Base-by-base conservation (phyloP, 2,113 vertebrate genomes). In the Gorsachius goisagi region DNA sequence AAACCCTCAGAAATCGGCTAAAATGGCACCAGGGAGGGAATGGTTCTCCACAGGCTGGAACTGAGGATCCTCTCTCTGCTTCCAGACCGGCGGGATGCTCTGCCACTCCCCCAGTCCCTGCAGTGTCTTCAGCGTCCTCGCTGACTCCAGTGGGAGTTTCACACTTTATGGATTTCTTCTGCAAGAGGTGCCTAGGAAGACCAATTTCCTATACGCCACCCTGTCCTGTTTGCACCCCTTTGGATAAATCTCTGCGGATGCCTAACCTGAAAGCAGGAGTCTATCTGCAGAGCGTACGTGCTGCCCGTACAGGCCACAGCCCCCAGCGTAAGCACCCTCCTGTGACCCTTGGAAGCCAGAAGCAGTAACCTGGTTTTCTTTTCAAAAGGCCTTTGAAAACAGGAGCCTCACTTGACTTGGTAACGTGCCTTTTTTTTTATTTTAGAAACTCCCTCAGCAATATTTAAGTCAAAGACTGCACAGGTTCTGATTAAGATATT, bases 121-220 rank as follows among this genome's bases (percentile, higher is more conserved):
- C 58, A 60, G 62, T 23, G 15, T 17, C 69, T 50, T 24, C 44
- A 15, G 15, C 1, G 0, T 20, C 68, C 60, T 47, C 6, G 1
- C 83, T 82, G 77, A 37, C 74, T 89, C 55, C 66, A 15, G 7
- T 1, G 1, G 15, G n/a, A 59, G 9, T 64, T 84, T 63, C 28
- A 41, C 27, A 20, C 32, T 22, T 41, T 7, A 23, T 22, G 8
- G 56, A 35, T 82, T 79, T 56, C 49, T 56, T 75, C 23, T 26
- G 33, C 35, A n/a, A 47, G 56, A 50, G 12, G 17, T 56, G 16
- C 22, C 49, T 14, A 5, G 55, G 33, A 89, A 69, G 60, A 62
- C 52, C 50, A 6, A 5, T 71, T 56, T 45, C 59, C 41, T 24
- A 3, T 3, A 7, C 6, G 24, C 50, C 30, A 8, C 28, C 45